Conservation (phyloP, 2,888 invertebrate genomes). For the Phytoseiulus persimilis region DNA sequence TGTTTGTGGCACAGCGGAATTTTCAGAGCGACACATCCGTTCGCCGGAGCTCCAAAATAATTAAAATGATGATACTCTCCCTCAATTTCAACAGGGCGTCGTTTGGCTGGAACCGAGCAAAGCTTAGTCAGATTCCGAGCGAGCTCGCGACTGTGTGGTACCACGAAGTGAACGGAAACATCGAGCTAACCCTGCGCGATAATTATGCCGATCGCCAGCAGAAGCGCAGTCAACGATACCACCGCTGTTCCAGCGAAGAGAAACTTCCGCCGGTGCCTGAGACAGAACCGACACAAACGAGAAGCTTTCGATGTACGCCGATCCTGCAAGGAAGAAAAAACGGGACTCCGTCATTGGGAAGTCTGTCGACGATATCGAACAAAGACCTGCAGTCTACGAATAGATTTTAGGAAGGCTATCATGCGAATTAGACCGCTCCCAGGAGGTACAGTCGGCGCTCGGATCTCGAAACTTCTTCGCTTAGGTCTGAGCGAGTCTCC, state of each 20-base stretch:
- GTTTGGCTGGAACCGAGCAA: slow-evolving; percentile 11
- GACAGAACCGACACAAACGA: slow-evolving; percentile 29
- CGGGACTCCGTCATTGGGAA: no score
- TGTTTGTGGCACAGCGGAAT: slow-evolving; percentile 46
- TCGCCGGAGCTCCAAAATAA: slow-evolving; percentile 11
- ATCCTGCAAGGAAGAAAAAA: background rate
- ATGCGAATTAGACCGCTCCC: no score
- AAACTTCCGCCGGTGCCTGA: slow-evolving; percentile 32
- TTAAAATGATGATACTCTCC: slow-evolving; percentile 15
- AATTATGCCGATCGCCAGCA: slow-evolving; percentile 28
- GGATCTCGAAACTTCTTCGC: no score
- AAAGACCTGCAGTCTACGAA: no score
- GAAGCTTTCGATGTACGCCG: slow-evolving; percentile 35
- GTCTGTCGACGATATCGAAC: no score
- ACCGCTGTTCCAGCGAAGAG: slow-evolving; percentile 30
- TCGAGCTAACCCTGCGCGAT: slow-evolving; percentile 20
- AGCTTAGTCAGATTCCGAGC: no score
- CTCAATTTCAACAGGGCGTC: background rate
- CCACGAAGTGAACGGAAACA: no score
- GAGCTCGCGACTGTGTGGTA: no score
- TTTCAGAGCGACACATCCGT: slow-evolving; percentile 43
- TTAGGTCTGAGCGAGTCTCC: no score
- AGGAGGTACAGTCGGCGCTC: no score
- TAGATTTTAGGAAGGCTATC: no score
- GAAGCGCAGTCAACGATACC: slow-evolving; percentile 6